Base-by-base conservation (phyloP, 2,113 vertebrate genomes). In the Phaethornis superciliosus region DNA sequence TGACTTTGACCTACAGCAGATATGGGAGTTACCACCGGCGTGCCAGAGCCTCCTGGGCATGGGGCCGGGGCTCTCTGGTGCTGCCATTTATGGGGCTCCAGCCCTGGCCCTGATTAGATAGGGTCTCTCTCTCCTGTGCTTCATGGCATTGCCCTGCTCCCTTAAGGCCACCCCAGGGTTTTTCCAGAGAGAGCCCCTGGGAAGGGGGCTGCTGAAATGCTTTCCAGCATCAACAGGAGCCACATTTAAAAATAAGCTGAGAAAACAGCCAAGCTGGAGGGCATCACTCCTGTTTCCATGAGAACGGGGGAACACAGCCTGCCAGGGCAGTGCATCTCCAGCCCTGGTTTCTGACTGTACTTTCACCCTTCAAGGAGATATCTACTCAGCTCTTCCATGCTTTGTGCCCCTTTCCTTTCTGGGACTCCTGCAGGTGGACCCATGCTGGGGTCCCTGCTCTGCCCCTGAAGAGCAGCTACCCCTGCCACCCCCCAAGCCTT, bases 61-160 rank as follows among this genome's bases (percentile, higher is more conserved):
- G 3, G 67, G 51, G 46, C 60, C 2, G 4, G 70, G 49, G 10
- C 28, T 82, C 3, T 1, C 47, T 1, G 27, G 5, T 2, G 19
- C 72, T 79, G 88, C 93, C 85, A n/a, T 92, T 30, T 85, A 63
- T 52, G 91, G 92, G 69, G 90, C 80, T 94, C 7, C 54, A 47
- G 54, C 72, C 35, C 1, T 35, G 4, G 0, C 23, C 62, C 56
- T 4, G n/a, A 47, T 81, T 22, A 81, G 87, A 81, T n/a, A 84
- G 13, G 0, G 21, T n/a, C 55, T 28, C 17, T 44, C 35, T 32
- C 26, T 42, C 26, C 40, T 2, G 44, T 6, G 65, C 65, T 77
- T 33, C 7, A 2, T 3, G 0, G 40, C 15, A 0, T 22, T 30
- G n/a, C 42, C 47, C 60, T 10, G 67, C 40, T 62, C 46, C 65